Evolutionary conservation across 2,888 invertebrate genomes (phyloP).

Genomic region (Imbricaverruca yamaguchii): DNA sequence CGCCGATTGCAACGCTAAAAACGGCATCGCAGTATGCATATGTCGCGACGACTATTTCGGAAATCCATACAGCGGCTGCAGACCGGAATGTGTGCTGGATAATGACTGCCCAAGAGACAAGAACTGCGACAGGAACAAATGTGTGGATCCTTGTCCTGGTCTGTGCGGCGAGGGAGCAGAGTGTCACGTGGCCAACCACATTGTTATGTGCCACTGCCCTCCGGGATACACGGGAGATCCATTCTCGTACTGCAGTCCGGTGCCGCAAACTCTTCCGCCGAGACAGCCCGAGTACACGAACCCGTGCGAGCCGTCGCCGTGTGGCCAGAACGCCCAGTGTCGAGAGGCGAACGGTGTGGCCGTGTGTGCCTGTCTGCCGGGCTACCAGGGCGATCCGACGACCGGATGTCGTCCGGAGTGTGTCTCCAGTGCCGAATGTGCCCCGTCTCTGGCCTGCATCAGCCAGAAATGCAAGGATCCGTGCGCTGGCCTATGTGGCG

Average conservation of each 20-base stretch:
- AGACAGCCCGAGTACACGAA: constrained; percentile 38
- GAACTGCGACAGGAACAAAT: constrained; percentile 62
- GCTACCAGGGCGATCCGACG: constrained; percentile 64
- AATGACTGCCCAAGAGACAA: constrained; percentile 70
- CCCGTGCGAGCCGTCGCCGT: constrained; percentile 70
- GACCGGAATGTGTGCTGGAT: constrained; percentile 66
- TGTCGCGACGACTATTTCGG: constrained; percentile 54
- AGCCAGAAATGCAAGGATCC: constrained; percentile 50
- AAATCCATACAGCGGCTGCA: constrained; percentile 61
- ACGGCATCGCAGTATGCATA: constrained; percentile 74
- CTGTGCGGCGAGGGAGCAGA: constrained; percentile 40
- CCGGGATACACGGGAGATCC: constrained; percentile 74
- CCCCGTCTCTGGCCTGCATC: constrained; percentile 62
- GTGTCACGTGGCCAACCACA: constrained; percentile 36
- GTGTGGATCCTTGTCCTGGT: constrained; percentile 54
- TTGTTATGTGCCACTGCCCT: constrained; percentile 58
- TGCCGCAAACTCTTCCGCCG: constrained; percentile 41
- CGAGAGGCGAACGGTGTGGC: constrained; percentile 48
- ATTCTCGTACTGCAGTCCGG: constrained; percentile 60
- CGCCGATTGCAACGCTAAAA: constrained; percentile 62
- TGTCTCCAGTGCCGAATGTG: constrained; percentile 72
- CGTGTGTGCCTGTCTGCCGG: constrained; percentile 62
- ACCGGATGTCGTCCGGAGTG: constrained; percentile 75
- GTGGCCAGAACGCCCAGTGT: constrained; percentile 57
- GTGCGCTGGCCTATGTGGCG: constrained; percentile 78